phyloP scores from a whole-genome alignment of 2,888 invertebrate genomes.

The Lydus trimaculatus region DNA sequence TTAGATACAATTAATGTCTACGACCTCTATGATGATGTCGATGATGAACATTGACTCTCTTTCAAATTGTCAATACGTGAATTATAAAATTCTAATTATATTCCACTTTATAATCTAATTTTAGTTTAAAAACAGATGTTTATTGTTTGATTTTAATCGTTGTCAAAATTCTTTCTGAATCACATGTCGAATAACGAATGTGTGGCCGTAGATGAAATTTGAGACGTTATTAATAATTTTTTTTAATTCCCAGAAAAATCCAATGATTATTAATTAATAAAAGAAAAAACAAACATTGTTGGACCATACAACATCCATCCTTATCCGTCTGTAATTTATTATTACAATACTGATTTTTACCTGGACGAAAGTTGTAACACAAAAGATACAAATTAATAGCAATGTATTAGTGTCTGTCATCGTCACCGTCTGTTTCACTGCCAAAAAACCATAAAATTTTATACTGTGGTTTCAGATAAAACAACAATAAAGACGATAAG shows the following conservation, averaged over 20 bases:
- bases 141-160: conserved; percentile 18
- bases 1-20: conserved; percentile 17
- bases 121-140: conserved; percentile 19
- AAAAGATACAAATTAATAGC: conserved; percentile 3
- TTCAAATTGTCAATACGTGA: background rate
- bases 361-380: background rate
- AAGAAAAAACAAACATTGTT: background rate
- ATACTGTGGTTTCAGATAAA: background rate
- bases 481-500: conserved; percentile 7
- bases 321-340: background rate
- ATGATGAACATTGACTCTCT: background rate
- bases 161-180: background rate
- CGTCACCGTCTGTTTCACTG: background rate
- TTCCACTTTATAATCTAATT: conserved; percentile 23
- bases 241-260: background rate
- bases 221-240: background rate
- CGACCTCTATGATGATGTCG: conserved; percentile 19
- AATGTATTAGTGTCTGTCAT: background rate
- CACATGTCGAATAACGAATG: background rate
- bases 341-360: background rate
- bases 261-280: background rate
- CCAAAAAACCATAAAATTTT: conserved; percentile 4
- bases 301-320: background rate
- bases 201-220: background rate
- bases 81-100: conserved; percentile 23